phyloP scores from a whole-genome alignment of 2,888 invertebrate species.

The Dynastes hyllus region DNA sequence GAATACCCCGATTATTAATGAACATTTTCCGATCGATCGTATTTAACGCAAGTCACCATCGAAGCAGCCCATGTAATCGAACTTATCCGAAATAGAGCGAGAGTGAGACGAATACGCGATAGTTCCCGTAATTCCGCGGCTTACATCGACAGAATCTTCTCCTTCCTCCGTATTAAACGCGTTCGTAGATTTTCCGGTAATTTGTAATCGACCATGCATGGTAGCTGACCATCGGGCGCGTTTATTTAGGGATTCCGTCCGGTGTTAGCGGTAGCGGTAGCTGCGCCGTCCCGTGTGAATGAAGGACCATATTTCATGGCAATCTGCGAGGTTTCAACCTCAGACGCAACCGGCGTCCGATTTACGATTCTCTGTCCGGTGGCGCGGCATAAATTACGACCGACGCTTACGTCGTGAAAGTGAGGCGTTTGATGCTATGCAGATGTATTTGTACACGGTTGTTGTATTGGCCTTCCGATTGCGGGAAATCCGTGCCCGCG shows the following conservation, averaged over 20 bases:
- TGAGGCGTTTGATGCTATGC: background rate
- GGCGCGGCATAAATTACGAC: slow-evolving; percentile 57
- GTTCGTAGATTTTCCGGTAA: slow-evolving; percentile 56
- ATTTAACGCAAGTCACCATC: slow-evolving; percentile 59
- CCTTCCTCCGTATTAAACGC: slow-evolving; percentile 41
- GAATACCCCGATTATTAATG: slow-evolving; percentile 51
- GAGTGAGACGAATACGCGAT: slow-evolving; percentile 26
- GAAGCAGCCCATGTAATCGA: slow-evolving; percentile 15
- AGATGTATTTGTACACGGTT: no score
- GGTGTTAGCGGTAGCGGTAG: background rate
- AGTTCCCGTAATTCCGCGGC: background rate
- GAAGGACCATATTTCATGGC: slow-evolving; percentile 69
- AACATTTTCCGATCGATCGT: slow-evolving; percentile 53
- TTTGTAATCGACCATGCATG: slow-evolving; percentile 63
- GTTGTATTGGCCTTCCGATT: no score
- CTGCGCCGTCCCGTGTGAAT: slow-evolving; percentile 63
- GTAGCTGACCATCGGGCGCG: slow-evolving; percentile 55
- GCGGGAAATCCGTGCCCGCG: no score
- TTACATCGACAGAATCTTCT: slow-evolving; percentile 53
- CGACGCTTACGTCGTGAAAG: background rate
- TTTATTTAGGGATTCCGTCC: slow-evolving; percentile 53
- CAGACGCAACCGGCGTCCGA: slow-evolving; percentile 65
- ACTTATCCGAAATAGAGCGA: slow-evolving; percentile 2
- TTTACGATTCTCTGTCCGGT: slow-evolving; percentile 67
- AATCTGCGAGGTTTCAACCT: slow-evolving; percentile 68